Conservation (phyloP, 2,113 vertebrate species). For the Gymnobelideus leadbeateri region DNA sequence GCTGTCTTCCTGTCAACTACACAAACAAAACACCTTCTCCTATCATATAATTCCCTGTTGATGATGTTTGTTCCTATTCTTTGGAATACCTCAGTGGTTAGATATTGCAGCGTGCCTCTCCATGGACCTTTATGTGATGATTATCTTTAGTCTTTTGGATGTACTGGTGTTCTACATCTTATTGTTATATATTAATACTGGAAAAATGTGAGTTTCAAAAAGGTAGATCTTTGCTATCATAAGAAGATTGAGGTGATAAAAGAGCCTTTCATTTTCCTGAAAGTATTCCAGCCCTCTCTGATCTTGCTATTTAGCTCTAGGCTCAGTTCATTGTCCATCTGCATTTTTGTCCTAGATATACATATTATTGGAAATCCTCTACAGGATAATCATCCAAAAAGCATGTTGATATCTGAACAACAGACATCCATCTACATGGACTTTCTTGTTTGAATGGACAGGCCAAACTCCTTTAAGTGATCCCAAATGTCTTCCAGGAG, state of each 20-base stretch:
- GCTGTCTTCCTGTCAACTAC: background rate
- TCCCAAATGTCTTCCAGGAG: background rate
- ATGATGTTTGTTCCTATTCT: background rate
- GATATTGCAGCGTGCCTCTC: background rate
- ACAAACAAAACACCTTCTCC: background rate
- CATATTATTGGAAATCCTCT: background rate
- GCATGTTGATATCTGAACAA: background rate
- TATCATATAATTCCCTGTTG: background rate
- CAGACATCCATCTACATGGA: background rate
- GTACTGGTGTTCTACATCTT: background rate
- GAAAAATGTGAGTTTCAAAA: background rate
- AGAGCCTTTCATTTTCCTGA: background rate
- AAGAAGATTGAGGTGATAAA: background rate
- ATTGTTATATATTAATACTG: background rate
- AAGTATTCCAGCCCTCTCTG: background rate
- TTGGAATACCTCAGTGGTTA: background rate
- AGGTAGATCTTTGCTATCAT: background rate
- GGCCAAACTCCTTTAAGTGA: background rate
- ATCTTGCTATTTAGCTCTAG: background rate
- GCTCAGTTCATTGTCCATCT: background rate
- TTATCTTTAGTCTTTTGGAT: background rate
- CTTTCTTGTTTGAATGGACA: background rate
- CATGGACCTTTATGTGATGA: background rate
- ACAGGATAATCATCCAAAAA: background rate
- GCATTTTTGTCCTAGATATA: background rate